Evolutionary conservation across 2,888 invertebrate species (phyloP), one percentile per base, ranked within the genome.

Genomic region (Rutpela maculata): DNA sequence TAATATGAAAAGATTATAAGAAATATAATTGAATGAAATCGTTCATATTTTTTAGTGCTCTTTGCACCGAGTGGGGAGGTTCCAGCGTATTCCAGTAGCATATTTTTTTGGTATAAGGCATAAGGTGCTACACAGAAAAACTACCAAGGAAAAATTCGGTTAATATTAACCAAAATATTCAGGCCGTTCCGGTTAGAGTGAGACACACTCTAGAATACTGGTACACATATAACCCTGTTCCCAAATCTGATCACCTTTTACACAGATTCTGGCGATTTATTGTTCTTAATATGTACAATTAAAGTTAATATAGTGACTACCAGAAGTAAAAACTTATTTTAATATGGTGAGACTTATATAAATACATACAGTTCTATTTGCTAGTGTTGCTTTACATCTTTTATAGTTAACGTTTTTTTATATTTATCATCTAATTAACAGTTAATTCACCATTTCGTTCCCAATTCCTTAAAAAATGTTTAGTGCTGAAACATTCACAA

Each of bases 171-270:
- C n/a, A n/a, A n/a, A n/a, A 26, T 26, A 26, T 26, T 4, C 22
- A 26, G 22, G 22, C 22, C 22, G 4, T 26, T 26, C 22, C 22
- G 4, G 4, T 26, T 26, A 26, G 4, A 26, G 22, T 26, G 22
- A 4, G 4, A 26, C 22, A 26, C 22, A 4, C 22, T 26, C 2
- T 26, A 26, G 22, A 26, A 26, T 26, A 26, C 22, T 3, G 4
- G 22, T 26, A 26, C 31, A 35, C 0, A 7, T 35, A 35, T 35
- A 35, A 35, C 9, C 31, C 9, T 35, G 31, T 50, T n/a, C n/a
- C 15, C 50, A 50, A 50, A 50, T 50, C 50, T 50, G n/a, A 50
- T 50, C 50, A 50, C n/a, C 50, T n/a, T n/a, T 50, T 50, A 50
- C 50, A 50, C n/a, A n/a, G 3, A 50, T n/a, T 1, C 50, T 7